Evolutionary conservation across 2,113 vertebrate species (phyloP).

Genomic region (Gymnobelideus leadbeateri): DNA sequence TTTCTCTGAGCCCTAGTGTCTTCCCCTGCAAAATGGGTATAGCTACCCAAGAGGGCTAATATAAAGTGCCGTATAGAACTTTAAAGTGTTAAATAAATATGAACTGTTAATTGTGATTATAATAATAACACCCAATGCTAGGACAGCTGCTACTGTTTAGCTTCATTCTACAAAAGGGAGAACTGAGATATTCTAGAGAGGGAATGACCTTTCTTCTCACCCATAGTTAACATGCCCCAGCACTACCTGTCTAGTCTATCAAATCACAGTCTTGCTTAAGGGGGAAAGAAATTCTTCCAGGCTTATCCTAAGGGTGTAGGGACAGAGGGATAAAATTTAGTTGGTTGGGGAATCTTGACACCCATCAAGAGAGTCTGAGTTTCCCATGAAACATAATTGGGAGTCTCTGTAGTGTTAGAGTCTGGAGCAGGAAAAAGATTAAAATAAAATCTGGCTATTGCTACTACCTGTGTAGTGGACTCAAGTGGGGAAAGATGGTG

Average conservation of each 20-base stretch:
- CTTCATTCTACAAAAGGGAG: neutral
- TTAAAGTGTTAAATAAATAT: neutral
- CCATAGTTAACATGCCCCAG: neutral
- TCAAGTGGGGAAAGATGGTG: neutral
- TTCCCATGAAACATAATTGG: neutral
- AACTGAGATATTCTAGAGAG: neutral
- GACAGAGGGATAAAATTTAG: neutral
- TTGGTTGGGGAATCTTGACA: neutral
- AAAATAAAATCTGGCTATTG: neutral
- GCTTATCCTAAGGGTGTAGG: neutral
- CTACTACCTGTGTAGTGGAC: neutral
- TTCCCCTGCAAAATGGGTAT: neutral
- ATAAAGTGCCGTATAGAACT: neutral
- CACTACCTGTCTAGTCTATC: neutral
- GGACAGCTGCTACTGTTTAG: neutral
- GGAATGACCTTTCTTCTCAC: neutral
- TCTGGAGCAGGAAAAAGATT: neutral
- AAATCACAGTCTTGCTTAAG: neutral
- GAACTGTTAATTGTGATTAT: neutral
- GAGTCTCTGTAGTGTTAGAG: neutral
- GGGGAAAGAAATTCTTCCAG: neutral
- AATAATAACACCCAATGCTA: neutral
- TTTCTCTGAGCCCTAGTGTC: neutral
- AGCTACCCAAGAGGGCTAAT: neutral
- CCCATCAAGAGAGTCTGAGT: neutral